Base-by-base conservation (phyloP, 2,888 invertebrate genomes). In the Tiliacea aurago region DNA sequence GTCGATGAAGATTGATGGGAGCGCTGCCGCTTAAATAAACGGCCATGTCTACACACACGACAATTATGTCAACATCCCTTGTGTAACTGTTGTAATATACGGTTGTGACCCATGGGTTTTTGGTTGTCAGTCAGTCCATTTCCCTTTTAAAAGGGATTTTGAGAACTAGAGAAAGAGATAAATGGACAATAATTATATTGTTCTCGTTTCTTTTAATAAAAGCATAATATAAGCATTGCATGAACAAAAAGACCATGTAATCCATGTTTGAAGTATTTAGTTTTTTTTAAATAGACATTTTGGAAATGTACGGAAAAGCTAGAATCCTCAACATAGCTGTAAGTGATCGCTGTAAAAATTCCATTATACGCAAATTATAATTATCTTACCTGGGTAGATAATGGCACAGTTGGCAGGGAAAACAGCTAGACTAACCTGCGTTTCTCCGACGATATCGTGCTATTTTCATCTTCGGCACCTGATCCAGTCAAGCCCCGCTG, bases 1-100 rank as follows among this genome's bases (percentile, higher is more conserved):
- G 66, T 67, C 88, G 89, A 92, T 92, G 91, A 89, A 92, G 92
- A 92, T 92, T 90, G 91, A 92, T 92, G 90, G 74, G 78, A 79
- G 72, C 73, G 77, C 87, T 74, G 83, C 79, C 87, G 85, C 86
- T 90, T 88, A 90, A 90, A 91, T 87, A 88, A 89, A 90, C 87
- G 89, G 76, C 84, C 80, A 80, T 77, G 86, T 82, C 84, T 77
- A 83, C 88, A 85, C 67, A 79, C 61, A 79, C 78, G 88, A 87
- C 88, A 85, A 89, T 90, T 87, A 87, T 86, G 80, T 83, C 81
- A 77, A 84, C 82, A 71, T 70, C 73, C 73, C 70, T 76, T 68
- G 73, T 71, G 70, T 49, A 55, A 49, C 64, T 81, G 61, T 84
- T 80, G 67, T 63, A 81, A 77, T 82, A 67, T 84, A 62, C 37